phyloP scores from a whole-genome alignment of 2,113 vertebrate genomes.

The Cryptomyrus ogoouensis region DNA sequence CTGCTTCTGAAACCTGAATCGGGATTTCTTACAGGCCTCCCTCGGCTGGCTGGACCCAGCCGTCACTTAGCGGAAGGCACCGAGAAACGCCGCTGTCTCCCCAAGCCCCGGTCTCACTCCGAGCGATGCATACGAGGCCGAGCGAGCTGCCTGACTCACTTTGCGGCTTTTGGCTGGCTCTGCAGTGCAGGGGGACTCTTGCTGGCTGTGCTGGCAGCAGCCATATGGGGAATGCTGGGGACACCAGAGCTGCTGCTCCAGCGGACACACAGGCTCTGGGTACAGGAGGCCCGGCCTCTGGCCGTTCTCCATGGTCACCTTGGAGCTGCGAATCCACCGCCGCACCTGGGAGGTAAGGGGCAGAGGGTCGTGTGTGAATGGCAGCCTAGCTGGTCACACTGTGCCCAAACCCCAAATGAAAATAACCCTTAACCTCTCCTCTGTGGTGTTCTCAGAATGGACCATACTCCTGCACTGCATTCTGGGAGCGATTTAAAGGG shows the following conservation, averaged over 20 bases:
- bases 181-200: slow-evolving; percentile 60
- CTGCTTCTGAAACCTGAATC: background rate
- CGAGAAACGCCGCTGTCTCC: background rate
- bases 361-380: background rate
- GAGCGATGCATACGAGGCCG: background rate
- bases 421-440: background rate
- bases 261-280: slow-evolving; percentile 64
- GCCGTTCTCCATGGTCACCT: slow-evolving; percentile 79
- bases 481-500: background rate
- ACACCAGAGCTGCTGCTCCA: slow-evolving; percentile 69
- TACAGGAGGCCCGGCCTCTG: slow-evolving; percentile 70
- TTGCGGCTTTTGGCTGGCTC: slow-evolving; percentile 73
- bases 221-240: slow-evolving; percentile 68
- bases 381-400: background rate
- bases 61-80: background rate
- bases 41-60: background rate
- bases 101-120: background rate
- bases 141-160: slow-evolving; percentile 55
- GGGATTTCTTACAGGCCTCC: background rate
- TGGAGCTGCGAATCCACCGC: slow-evolving; percentile 87
- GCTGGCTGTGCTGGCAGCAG: slow-evolving; percentile 66
- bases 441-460: background rate
- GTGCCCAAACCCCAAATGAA: background rate
- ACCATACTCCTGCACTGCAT: background rate
- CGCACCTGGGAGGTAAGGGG: slow-evolving; percentile 66